A percentile compares a stretch with the other conserved stretches of the same genome.
These are phyloP conservation scores for Chloroceryle inda DNA, from an alignment of 2,797 vertebrate genomes.

Conservation along the genomic window DNA sequence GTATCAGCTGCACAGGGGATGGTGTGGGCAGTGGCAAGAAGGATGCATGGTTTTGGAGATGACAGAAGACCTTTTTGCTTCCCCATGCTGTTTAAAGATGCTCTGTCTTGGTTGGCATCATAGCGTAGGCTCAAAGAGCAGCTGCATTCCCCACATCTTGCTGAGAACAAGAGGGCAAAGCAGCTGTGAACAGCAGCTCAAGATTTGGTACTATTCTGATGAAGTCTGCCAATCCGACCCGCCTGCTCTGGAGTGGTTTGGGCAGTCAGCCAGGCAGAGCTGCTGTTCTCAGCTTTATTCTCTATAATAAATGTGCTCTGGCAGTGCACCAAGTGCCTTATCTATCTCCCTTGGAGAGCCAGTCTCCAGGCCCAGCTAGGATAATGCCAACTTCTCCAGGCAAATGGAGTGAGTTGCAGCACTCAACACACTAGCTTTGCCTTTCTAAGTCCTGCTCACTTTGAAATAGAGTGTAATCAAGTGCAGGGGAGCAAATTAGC, in stretches of 20 bases:
- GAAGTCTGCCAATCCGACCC: background rate
- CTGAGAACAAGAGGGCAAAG: background rate
- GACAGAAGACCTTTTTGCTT: background rate
- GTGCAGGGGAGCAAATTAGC: background rate
- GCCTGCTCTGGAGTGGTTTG: background rate
- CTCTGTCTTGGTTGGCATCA: background rate
- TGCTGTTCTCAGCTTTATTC: background rate
- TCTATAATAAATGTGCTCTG: background rate
- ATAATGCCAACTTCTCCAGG: background rate
- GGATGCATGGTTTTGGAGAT: background rate
- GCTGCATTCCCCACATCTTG: background rate
- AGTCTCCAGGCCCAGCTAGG: background rate
- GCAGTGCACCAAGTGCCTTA: background rate
- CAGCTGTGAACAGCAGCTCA: background rate
- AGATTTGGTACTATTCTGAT: background rate
- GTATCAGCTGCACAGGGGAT: background rate
- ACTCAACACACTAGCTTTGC: background rate
- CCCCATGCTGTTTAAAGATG: background rate
- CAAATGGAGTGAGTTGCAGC: background rate
- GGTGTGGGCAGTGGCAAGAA: background rate
- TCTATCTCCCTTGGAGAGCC: background rate
- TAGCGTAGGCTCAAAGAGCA: background rate
- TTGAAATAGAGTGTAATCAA: background rate
- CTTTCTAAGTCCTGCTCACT: background rate
- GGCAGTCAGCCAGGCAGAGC: background rate